phyloP scores from a whole-genome alignment of 2,888 invertebrate species.

The Amphipyra berbera region DNA sequence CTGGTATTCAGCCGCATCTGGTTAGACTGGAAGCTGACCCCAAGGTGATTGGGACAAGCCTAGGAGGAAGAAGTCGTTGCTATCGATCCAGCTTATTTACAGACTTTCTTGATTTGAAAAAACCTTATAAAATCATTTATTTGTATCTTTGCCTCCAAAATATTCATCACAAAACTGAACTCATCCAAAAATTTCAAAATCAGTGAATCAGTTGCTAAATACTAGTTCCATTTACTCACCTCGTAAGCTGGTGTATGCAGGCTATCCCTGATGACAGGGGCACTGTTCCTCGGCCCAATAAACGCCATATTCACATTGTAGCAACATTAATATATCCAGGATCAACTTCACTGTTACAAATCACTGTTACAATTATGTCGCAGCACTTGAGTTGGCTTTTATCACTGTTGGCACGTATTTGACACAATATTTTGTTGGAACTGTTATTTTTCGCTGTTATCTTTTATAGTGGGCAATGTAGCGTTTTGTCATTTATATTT shows the following conservation, averaged over 20 bases:
- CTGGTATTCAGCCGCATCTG: too few relatives aligned
- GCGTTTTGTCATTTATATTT: slow-evolving; percentile 10
- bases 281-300: slow-evolving; percentile 91
- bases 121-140: too few relatives aligned
- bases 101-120: too few relatives aligned
- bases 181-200: too few relatives aligned
- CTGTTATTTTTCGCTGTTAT: slow-evolving; percentile 13
- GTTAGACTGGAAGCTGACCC: too few relatives aligned
- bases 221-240: slow-evolving; percentile 79
- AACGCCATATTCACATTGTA: slow-evolving; percentile 87
- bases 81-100: too few relatives aligned
- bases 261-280: slow-evolving; percentile 91
- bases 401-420: slow-evolving; percentile 1
- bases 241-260: slow-evolving; percentile 92
- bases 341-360: slow-evolving; percentile 17
- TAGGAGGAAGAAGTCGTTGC: too few relatives aligned
- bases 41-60: too few relatives aligned
- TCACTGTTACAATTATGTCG: slow-evolving; percentile 12
- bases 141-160: too few relatives aligned
- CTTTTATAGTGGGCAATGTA: neutral
- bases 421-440: slow-evolving; percentile 1
- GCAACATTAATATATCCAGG: slow-evolving; percentile 55
- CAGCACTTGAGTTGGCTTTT: slow-evolving; percentile 10
- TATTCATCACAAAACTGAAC: too few relatives aligned
- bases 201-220: too few relatives aligned